Evolutionary conservation across 1,140 invertebrate species (phyloP).

Genomic region (Pemphigus obesinymphae): DNA sequence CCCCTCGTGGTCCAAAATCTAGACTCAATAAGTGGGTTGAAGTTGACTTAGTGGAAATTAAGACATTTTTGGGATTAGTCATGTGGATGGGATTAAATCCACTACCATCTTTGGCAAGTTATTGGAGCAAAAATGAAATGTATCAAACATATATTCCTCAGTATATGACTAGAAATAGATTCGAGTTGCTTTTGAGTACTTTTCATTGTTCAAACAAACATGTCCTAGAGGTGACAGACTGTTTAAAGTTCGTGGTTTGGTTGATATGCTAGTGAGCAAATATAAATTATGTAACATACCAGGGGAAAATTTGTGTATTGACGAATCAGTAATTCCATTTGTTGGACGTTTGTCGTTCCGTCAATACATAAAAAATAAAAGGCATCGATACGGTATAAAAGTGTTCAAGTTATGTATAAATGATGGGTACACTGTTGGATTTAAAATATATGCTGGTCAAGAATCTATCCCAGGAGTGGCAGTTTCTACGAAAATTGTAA

Average conservation of each 20-base stretch:
- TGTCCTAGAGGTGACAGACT: conserved; percentile 42
- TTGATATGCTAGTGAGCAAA: conserved; percentile 43
- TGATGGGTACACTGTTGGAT: conserved; percentile 47
- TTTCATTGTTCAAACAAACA: conserved; percentile 46
- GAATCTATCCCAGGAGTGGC: conserved; percentile 37
- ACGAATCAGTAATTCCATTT: conserved; percentile 50
- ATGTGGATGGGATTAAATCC: conserved; percentile 45
- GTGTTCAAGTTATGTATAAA: conserved; percentile 49
- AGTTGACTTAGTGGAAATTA: conserved; percentile 44
- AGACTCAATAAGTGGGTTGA: conserved; percentile 42
- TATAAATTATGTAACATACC: conserved; percentile 39
- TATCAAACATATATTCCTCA: background rate
- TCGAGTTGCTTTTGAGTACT: conserved; percentile 44
- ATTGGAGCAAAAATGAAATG: conserved; percentile 21
- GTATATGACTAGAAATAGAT: conserved; percentile 43
- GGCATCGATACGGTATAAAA: conserved; percentile 49
- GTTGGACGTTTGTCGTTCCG: conserved; percentile 48
- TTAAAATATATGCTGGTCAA: conserved; percentile 49
- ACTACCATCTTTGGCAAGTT: background rate
- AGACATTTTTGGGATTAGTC: conserved; percentile 45
- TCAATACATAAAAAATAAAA: conserved; percentile 49
- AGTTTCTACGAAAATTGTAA: conserved; percentile 44
- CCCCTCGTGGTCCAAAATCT: background rate
- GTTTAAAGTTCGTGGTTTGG: conserved; percentile 44
- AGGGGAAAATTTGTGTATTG: conserved; percentile 46